Base-by-base conservation (phyloP, 1,140 invertebrate species). In the Philotrypesis tridentata region DNA sequence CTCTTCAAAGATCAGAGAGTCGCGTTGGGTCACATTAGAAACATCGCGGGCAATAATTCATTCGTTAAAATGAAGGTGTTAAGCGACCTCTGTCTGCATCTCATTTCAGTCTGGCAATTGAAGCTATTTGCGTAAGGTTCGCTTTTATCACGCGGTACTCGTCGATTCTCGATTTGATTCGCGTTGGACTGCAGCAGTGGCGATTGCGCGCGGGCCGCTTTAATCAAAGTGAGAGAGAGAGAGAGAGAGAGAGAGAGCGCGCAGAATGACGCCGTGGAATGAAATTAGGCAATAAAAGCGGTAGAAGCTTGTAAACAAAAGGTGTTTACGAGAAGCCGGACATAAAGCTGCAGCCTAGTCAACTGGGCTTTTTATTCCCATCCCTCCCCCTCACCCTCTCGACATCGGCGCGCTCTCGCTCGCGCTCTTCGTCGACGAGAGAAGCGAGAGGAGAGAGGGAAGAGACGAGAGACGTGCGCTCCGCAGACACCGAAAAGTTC, bases 401-500 rank as follows among this genome's bases (percentile, higher is more conserved):
- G 48, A n/a, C 33, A 55, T 55, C n/a, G 48, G n/a, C 48, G 21
- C 48, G 17, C 48, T 55, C 40, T 14, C 40, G 12, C 48, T 37
- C 2, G 21, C 48, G 48, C 17, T 55, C 48, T 14, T n/a, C 48
- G n/a, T 55, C 14, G 17, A 6, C 48, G n/a, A 55, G 48, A 21
- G 33, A 37, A 37, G n/a, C n/a, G 27, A 67, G 63, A 67, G 63
- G n/a, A 67, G 27, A 67, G 25, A 27, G 27, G 23, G 27, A 67
- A 11, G n/a, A 31, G 31, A 29, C 72, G 61, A 85, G 43, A 85
- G 61, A 29, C 61, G 27, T 40, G 21, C 71, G 48, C 60, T 33
- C 21, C 37, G 17, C 48, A 17, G 48, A 70, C 61, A 86, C 86
- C 85, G 85, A 89, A 89, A 89, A 89, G 86, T 88, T 86, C 76